A percentile compares a stretch with the other conserved stretches of the same genome.
Conservation (phyloP, 2,113 vertebrate species). For the Atractosteus spatula region DNA sequence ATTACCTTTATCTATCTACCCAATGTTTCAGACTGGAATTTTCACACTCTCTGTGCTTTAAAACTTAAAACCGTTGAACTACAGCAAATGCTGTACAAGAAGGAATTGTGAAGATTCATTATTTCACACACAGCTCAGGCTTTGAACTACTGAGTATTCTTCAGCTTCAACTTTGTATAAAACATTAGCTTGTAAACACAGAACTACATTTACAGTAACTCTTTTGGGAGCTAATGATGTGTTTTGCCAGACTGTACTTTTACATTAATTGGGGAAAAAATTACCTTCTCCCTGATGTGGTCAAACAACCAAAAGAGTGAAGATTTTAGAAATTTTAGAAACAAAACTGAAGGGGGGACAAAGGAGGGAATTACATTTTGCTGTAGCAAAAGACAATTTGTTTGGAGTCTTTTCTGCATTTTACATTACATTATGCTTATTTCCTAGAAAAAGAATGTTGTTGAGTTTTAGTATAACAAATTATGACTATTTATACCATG, state of each 20-base stretch:
- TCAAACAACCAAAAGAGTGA: constrained; percentile 22
- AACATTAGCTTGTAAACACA: constrained; percentile 43
- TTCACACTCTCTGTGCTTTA: constrained; percentile 38
- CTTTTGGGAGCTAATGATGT: constrained; percentile 47
- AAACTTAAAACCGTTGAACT: constrained; percentile 42
- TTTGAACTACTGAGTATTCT: constrained; percentile 49
- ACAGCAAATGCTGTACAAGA: constrained; percentile 40
- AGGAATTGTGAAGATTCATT: constrained; percentile 32
- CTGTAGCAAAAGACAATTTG: no score
- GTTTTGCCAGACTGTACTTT: constrained; percentile 39
- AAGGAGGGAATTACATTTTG: constrained; percentile 6
- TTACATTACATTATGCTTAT: no score
- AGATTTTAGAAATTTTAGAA: constrained; percentile 35
- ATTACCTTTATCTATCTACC: constrained; percentile 20
- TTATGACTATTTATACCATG: no score
- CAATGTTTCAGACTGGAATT: constrained; percentile 1
- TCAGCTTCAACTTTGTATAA: constrained; percentile 25
- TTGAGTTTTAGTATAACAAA: no score
- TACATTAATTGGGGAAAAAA: constrained; percentile 51
- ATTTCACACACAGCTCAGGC: constrained; percentile 29
- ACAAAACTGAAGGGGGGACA: constrained; percentile 11
- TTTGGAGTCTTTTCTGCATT: no score
- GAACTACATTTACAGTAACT: constrained; percentile 42
- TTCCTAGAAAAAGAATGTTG: no score
- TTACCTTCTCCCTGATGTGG: constrained; percentile 46